Conservation (phyloP, 2,797 vertebrate species). For the Melanogrammus aeglefinus region DNA sequence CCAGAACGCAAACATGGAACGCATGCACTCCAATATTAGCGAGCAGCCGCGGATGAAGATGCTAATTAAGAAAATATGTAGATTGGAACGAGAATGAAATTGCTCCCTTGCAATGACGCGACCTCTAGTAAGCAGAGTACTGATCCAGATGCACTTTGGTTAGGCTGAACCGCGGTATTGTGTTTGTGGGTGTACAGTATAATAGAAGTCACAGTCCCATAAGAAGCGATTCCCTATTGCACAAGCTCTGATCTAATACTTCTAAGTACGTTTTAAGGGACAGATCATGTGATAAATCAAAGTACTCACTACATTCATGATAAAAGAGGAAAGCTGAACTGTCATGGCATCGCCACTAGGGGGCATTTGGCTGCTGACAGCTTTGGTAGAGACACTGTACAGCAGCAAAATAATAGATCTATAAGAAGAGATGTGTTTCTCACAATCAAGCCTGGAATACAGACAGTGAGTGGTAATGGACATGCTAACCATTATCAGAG, state of each 20-base stretch:
- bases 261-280: background rate
- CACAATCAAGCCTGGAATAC: background rate
- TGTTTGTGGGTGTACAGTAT: constrained; percentile 28
- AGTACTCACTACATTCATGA: background rate
- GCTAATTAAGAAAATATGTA: constrained; percentile 20
- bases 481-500: background rate
- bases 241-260: background rate
- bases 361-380: background rate
- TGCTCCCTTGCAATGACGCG: constrained; percentile 31
- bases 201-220: constrained; percentile 19
- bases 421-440: background rate
- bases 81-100: background rate
- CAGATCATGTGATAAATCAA: background rate
- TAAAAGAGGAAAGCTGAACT: background rate
- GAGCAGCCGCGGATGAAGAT: background rate
- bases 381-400: background rate
- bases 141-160: constrained; percentile 27
- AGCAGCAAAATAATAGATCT: background rate
- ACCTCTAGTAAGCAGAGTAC: constrained; percentile 10
- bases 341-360: background rate
- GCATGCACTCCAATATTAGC: background rate
- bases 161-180: background rate
- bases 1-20: constrained; percentile 6
- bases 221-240: background rate
- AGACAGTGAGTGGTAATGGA: constrained; percentile 1